A percentile compares a stretch with the other conserved stretches of the same genome.
phyloP scores from a whole-genome alignment of 23 tunicate genomes.

The Clavelina lepadiformis region DNA sequence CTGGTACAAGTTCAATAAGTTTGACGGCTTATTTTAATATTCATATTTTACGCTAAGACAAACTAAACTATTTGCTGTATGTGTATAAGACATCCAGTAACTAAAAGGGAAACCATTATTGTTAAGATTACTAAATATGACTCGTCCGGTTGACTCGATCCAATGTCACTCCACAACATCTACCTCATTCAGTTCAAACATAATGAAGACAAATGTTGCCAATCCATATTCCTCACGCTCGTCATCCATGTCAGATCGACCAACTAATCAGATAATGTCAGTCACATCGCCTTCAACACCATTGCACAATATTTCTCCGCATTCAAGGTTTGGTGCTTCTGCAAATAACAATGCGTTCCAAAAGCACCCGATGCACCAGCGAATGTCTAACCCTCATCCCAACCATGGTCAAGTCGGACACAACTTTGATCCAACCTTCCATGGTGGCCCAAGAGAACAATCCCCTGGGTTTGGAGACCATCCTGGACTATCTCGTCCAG shows the following conservation, averaged over 20 bases:
- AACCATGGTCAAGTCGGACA: too few species aligned
- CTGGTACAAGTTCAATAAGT: too few species aligned
- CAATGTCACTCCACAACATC: conserved; percentile 63
- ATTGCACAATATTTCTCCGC: conserved; percentile 12
- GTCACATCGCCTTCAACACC: conserved; percentile 12
- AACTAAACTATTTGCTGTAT: too few species aligned
- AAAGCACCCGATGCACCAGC: not conserved
- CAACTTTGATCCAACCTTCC: too few species aligned
- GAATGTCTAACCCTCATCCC: conserved; percentile 19
- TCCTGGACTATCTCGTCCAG: conserved; percentile 19
- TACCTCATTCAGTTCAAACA: conserved; percentile 66
- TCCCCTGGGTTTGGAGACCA: conserved; percentile 7
- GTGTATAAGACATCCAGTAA: too few species aligned
- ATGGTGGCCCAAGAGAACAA: conserved; percentile 12
- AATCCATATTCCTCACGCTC: conserved; percentile 8
- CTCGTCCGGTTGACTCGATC: conserved; percentile 69
- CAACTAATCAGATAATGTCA: not conserved
- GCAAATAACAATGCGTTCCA: conserved; percentile 9
- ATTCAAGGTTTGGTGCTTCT: conserved; percentile 2
- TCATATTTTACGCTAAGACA: too few species aligned
- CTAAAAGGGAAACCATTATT: too few species aligned
- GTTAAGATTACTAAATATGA: too few species aligned
- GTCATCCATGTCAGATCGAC: conserved; percentile 10
- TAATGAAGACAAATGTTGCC: conserved; percentile 6
- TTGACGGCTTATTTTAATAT: too few species aligned